A percentile compares a stretch with the other conserved stretches of the same genome.
Conservation (phyloP, 37 sponge, comb jelly and placozoan genomes). For the Ianthella basta region DNA sequence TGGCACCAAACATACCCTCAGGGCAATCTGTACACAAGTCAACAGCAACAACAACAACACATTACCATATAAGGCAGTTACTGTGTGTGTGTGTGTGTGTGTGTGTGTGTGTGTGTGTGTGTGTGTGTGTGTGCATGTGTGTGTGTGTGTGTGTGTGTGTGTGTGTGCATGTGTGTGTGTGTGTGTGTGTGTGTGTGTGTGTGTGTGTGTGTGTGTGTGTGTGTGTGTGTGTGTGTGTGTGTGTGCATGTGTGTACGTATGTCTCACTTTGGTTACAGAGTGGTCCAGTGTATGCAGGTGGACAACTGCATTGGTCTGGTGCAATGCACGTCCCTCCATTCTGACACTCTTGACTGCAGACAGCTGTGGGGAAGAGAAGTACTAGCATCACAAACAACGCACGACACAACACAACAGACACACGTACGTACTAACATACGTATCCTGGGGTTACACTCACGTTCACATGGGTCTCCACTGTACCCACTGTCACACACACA, state of each 20-base stretch:
- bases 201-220: slow-evolving; percentile 46
- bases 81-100: too few species aligned
- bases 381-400: not conserved
- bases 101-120: too few species aligned
- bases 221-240: slow-evolving; percentile 39
- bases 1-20: not conserved
- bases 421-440: not conserved
- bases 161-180: too few species aligned
- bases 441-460: not conserved
- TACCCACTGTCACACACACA: not conserved
- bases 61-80: too few species aligned
- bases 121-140: too few species aligned
- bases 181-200: slow-evolving; percentile 3
- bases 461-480: slow-evolving; percentile 5
- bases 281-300: not conserved
- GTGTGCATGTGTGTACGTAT: slow-evolving; percentile 32
- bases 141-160: too few species aligned
- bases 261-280: slow-evolving; percentile 4
- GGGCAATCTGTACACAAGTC: not conserved
- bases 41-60: not conserved
- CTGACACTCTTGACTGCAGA: not conserved
- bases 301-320: not conserved
- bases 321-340: slow-evolving; percentile 24
- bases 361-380: not conserved
- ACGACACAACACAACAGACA: not conserved